Base-by-base conservation (phyloP, 2,888 invertebrate genomes). In the Drosophila rubida region DNA sequence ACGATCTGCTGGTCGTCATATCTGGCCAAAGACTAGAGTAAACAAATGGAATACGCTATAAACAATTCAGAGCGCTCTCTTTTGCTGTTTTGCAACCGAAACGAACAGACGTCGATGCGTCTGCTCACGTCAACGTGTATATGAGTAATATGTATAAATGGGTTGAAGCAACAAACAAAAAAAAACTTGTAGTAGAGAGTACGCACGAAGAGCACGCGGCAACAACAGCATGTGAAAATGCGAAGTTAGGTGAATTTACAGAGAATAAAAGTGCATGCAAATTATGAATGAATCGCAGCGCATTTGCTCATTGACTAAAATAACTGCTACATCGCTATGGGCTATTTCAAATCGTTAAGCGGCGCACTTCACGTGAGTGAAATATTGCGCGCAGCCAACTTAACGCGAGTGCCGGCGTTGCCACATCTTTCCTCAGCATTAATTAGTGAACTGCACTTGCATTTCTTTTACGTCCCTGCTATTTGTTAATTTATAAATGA, bases 1-100 rank as follows among this genome's bases (percentile, higher is more conserved):
- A 82, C 72, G 83, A 77, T 86, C 82, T 86, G 81, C 66, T 73
- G 81, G 86, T 84, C 86, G 87, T 83, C 83, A 83, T 83, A 79
- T 80, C 84, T 81, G 75, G 75, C 70, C 75, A 81, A 58, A 79
- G 86, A 86, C 83, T 86, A 80, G 80, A 78, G 85, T 85, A 85
- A 87, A 87, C 84, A 85, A 81, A 74, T 74, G 69, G 72, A 84
- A 87, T 61, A 42, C 66, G 71, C 61, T 35, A 76, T 74, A 83
- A 85, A 82, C 80, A 69, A 78, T 83, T 75, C 49, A 57, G 55
- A 66, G 60, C 45, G 16, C 61, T 69, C 69, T 70, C 50, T 68
- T 55, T 69, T 64, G 19, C 55, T 58, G 59, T 60, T 63, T 46
- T 60, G 44, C 68, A 42, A 35, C 64, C 32, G 66, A 55, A 66